Conservation (phyloP, 2,113 vertebrate genomes). For the Suncus etruscus region DNA sequence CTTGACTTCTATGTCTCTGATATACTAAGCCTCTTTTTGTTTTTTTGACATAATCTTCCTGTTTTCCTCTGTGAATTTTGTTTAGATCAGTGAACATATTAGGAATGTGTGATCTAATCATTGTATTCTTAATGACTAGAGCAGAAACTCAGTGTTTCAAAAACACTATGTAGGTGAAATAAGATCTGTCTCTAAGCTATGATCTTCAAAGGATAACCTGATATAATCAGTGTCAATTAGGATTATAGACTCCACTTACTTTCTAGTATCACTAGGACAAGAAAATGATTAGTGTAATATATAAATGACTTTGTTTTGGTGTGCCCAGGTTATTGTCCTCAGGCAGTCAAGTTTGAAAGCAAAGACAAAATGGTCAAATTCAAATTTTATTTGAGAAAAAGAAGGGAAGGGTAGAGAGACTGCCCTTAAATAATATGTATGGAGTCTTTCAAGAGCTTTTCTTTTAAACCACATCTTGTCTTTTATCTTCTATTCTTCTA, state of each 20-base stretch:
- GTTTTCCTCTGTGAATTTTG: background rate
- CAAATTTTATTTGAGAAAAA: too few relatives aligned
- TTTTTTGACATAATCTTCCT: background rate
- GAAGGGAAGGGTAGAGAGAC: too few relatives aligned
- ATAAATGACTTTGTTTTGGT: too few relatives aligned
- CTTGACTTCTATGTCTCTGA: background rate
- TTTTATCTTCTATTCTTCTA: too few relatives aligned
- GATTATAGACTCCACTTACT: background rate
- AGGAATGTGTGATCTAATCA: background rate
- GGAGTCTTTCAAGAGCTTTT: too few relatives aligned
- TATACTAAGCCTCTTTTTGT: background rate
- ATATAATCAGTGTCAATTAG: constrained; percentile 24
- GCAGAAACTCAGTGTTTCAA: constrained; percentile 23
- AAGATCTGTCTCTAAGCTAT: constrained; percentile 2
- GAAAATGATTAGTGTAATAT: too few relatives aligned
- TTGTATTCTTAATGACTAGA: background rate
- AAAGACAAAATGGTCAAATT: too few relatives aligned
- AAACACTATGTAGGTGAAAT: constrained; percentile 1
- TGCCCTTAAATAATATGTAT: too few relatives aligned
- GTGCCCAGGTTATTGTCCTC: too few relatives aligned
- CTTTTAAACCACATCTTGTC: too few relatives aligned
- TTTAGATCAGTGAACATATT: background rate
- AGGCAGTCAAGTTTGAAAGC: too few relatives aligned
- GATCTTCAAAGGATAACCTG: constrained; percentile 8
- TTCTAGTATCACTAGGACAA: background rate